A percentile compares a stretch with the other conserved stretches of the same genome.
Evolutionary conservation across 2,888 invertebrate genomes (phyloP).

Genomic region (Drosophila mulleri): DNA sequence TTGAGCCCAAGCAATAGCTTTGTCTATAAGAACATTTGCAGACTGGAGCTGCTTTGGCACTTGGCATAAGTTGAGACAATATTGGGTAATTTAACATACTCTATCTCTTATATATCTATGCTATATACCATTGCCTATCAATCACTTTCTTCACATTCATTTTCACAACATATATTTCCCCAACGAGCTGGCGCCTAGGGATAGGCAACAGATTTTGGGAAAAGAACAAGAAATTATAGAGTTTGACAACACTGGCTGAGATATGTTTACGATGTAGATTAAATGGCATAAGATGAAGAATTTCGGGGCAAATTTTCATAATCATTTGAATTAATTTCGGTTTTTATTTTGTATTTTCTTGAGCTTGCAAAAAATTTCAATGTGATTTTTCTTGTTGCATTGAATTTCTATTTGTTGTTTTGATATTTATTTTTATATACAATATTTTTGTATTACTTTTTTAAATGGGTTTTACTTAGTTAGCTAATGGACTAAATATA

Average conservation of each 20-base stretch:
- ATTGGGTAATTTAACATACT: not conserved
- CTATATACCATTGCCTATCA: not conserved
- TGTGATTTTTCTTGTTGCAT: conserved; percentile 80
- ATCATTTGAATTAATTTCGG: not conserved
- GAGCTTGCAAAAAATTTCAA: conserved; percentile 53
- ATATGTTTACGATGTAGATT: not conserved
- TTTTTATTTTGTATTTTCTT: not conserved
- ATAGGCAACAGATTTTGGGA: not conserved
- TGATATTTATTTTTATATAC: not conserved
- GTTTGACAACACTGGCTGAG: conserved; percentile 11
- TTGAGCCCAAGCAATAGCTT: not conserved
- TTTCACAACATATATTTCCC: not conserved
- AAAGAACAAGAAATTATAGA: not conserved
- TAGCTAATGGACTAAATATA: conserved; percentile 17
- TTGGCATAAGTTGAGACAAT: not conserved
- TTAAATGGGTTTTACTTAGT: conserved; percentile 14
- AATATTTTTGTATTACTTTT: conserved; percentile 7
- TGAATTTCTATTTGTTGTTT: conserved; percentile 67
- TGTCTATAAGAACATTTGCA: no score
- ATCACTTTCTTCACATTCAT: not conserved
- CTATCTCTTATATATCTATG: not conserved
- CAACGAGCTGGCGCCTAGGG: not conserved
- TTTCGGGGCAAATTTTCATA: not conserved
- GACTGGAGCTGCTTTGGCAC: not conserved
- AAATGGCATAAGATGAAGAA: conserved; percentile 2